Conservation (phyloP, 2,888 invertebrate genomes). For the Hybos culiciformis region DNA sequence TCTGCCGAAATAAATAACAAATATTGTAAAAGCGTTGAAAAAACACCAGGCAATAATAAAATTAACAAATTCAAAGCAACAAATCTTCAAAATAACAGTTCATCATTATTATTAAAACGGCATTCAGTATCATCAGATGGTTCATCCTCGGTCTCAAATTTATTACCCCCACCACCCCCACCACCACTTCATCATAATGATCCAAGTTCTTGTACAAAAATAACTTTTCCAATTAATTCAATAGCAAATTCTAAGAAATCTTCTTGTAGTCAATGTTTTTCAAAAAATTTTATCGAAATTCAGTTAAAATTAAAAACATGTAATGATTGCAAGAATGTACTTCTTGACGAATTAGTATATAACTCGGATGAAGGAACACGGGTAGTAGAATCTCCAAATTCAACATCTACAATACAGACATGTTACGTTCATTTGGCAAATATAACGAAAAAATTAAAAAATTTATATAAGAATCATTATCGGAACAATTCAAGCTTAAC, state of each 20-base stretch:
- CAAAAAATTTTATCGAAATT: slow-evolving; percentile 14
- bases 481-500: neutral
- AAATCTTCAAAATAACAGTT: too few relatives aligned
- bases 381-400: neutral
- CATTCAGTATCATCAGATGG: too few relatives aligned
- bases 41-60: slow-evolving; percentile 11
- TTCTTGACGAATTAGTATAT: slow-evolving; percentile 12
- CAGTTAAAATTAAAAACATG: slow-evolving; percentile 14
- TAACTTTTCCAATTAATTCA: neutral
- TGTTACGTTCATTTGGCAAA: slow-evolving; percentile 11
- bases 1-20: neutral
- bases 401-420: slow-evolving; percentile 2
- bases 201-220: neutral
- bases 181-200: slow-evolving; percentile 2
- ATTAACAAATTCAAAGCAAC: too few relatives aligned
- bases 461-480: slow-evolving; percentile 11
- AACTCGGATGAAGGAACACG: neutral
- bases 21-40: neutral
- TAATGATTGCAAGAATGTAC: slow-evolving; percentile 13
- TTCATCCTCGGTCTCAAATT: neutral
- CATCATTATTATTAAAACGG: too few relatives aligned
- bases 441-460: slow-evolving; percentile 13
- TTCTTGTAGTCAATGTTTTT: slow-evolving; percentile 13
- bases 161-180: slow-evolving; percentile 5
- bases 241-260: too few relatives aligned